Evolutionary conservation across 2,888 invertebrate genomes (phyloP).

Genomic region (Artemia sinica): DNA sequence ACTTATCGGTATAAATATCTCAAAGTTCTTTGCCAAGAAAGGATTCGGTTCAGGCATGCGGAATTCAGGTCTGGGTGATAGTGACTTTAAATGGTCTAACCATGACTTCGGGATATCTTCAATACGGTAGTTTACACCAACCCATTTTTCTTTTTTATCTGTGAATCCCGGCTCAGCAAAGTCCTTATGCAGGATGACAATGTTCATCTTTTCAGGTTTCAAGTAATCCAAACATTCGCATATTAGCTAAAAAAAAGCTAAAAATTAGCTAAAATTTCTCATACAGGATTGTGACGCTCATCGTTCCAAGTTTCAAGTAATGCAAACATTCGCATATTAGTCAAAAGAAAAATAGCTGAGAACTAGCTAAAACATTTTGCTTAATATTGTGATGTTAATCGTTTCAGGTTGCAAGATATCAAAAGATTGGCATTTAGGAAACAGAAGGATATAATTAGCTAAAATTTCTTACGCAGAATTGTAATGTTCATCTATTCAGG

Average conservation of each 20-base stretch:
- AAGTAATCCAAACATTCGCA: slow-evolving; percentile 42
- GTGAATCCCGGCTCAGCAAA: slow-evolving; percentile 33
- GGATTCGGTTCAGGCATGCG: slow-evolving; percentile 51
- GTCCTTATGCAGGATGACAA: slow-evolving; percentile 48
- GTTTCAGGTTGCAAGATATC: no score
- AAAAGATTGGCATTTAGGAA: no score
- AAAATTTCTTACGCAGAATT: no score
- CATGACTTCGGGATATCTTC: slow-evolving; percentile 44
- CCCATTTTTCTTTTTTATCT: slow-evolving; percentile 10
- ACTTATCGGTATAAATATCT: slow-evolving; percentile 34
- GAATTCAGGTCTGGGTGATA: slow-evolving; percentile 40
- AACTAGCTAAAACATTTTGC: no score
- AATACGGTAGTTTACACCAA: slow-evolving; percentile 23
- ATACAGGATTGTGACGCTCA: slow-evolving; percentile 51
- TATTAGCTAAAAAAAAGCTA: slow-evolving; percentile 37
- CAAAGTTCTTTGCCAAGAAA: slow-evolving; percentile 54
- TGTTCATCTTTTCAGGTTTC: slow-evolving; percentile 47
- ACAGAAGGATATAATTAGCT: no score
- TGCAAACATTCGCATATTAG: slow-evolving; percentile 43
- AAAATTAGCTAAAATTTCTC: slow-evolving; percentile 35
- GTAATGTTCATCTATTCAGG: no score
- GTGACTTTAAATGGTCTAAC: slow-evolving; percentile 44
- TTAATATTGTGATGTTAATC: no score
- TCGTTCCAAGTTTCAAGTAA: slow-evolving; percentile 44
- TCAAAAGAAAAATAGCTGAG: slow-evolving; percentile 30